Conservation (phyloP, 2,797 vertebrate species). For the Notolepis coatsorum region DNA sequence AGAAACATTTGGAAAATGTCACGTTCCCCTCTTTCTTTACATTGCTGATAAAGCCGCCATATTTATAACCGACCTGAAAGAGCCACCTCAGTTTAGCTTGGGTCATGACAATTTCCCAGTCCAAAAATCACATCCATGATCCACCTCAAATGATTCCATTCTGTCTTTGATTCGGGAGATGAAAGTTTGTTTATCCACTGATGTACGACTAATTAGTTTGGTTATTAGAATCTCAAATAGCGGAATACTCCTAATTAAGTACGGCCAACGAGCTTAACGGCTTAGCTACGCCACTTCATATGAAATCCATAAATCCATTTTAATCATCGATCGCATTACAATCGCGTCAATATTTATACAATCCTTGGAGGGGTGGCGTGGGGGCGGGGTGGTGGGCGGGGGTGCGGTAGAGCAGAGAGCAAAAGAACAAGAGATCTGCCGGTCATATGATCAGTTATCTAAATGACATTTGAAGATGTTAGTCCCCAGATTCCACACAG, state of each 20-base stretch:
- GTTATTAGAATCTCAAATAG: constrained; percentile 40
- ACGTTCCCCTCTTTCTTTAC: constrained; percentile 48
- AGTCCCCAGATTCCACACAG: too few species aligned
- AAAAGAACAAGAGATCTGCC: neutral
- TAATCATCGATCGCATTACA: constrained; percentile 10
- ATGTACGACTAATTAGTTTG: constrained; percentile 27
- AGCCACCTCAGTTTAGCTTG: constrained; percentile 25
- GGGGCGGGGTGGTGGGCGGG: neutral
- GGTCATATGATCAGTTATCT: too few species aligned
- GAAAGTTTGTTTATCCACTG: constrained; percentile 30
- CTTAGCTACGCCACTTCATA: constrained; percentile 39
- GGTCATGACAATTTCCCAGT: constrained; percentile 20
- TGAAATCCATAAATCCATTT: constrained; percentile 25
- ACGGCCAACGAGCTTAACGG: constrained; percentile 27
- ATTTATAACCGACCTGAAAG: constrained; percentile 40
- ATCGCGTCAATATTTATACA: too few species aligned
- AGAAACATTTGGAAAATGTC: constrained; percentile 69
- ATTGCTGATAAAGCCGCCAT: constrained; percentile 31
- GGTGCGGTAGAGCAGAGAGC: neutral
- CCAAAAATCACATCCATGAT: constrained; percentile 31
- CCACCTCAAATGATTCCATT: constrained; percentile 6
- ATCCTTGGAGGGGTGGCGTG: constrained; percentile 3
- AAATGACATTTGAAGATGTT: too few species aligned
- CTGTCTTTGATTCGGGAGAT: constrained; percentile 24
- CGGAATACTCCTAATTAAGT: constrained; percentile 36